These are phyloP conservation scores for Ceyx margarethae DNA, from an alignment of 2,113 vertebrate species.

Conservation along the genomic window DNA sequence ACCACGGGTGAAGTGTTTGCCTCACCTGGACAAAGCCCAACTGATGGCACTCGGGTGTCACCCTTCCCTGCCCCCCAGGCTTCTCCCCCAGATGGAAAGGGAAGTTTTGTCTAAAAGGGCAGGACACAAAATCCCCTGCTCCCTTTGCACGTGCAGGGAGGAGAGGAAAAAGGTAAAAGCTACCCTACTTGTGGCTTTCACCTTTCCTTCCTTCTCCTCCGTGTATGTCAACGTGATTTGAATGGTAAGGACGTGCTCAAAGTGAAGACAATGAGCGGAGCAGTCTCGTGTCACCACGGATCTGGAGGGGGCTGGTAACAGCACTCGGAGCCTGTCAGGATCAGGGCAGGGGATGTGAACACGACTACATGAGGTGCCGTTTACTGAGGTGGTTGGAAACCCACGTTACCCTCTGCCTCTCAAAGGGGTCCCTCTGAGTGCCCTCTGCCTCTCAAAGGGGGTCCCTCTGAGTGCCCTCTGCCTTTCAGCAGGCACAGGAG, in stretches of 20 bases:
- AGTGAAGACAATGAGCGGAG: background rate
- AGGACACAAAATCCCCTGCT: background rate
- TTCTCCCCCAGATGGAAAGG: background rate
- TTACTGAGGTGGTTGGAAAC: background rate
- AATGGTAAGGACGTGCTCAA: background rate
- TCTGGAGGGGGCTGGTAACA: background rate
- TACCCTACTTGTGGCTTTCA: background rate
- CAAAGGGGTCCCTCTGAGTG: background rate
- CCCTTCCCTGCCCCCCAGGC: background rate
- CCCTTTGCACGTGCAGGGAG: background rate
- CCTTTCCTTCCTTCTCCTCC: background rate
- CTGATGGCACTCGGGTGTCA: background rate
- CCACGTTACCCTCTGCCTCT: accelerated
- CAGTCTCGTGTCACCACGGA: background rate
- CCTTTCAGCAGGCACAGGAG: background rate
- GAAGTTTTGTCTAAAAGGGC: background rate
- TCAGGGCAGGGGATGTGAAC: background rate
- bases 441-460: background rate
- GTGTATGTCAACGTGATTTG: background rate
- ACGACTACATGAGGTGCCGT: background rate
- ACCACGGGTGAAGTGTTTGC: background rate
- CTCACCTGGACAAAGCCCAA: background rate
- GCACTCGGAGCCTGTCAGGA: background rate
- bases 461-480: background rate
- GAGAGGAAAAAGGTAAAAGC: background rate